These are phyloP conservation scores for Saguinus imperator DNA, from an alignment of 2,113 vertebrate species.

Conservation along the genomic window DNA sequence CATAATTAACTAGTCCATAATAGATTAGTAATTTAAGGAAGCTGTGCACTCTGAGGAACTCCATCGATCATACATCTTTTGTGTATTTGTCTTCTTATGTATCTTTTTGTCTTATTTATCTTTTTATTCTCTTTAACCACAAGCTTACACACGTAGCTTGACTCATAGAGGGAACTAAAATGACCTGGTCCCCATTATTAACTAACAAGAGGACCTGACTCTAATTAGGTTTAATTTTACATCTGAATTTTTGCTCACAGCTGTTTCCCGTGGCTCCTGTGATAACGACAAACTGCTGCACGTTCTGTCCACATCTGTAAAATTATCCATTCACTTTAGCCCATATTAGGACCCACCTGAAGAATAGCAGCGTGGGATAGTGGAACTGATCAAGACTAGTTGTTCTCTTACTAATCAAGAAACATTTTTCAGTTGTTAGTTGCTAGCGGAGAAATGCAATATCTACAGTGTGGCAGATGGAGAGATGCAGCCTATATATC, in stretches of 20 bases:
- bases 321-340: not conserved
- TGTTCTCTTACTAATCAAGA: not conserved
- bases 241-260: not conserved
- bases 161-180: not conserved
- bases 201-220: not conserved
- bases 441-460: not conserved
- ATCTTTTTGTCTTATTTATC: not conserved
- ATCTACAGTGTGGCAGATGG: not conserved
- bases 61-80: accelerated
- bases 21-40: not conserved
- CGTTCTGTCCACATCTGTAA: not conserved
- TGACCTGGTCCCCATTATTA: not conserved
- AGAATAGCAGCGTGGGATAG: not conserved
- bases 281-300: not conserved
- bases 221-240: not conserved
- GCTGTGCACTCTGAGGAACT: not conserved
- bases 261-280: not conserved
- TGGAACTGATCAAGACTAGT: not conserved
- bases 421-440: not conserved
- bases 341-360: not conserved
- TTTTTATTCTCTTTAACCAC: not conserved
- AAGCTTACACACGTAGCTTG: not conserved
- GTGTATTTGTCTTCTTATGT: not conserved
- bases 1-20: not conserved
- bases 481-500: accelerated